These are phyloP conservation scores for Campoletis sonorensis DNA, from an alignment of 1,140 invertebrate genomes.

Conservation along the genomic window DNA sequence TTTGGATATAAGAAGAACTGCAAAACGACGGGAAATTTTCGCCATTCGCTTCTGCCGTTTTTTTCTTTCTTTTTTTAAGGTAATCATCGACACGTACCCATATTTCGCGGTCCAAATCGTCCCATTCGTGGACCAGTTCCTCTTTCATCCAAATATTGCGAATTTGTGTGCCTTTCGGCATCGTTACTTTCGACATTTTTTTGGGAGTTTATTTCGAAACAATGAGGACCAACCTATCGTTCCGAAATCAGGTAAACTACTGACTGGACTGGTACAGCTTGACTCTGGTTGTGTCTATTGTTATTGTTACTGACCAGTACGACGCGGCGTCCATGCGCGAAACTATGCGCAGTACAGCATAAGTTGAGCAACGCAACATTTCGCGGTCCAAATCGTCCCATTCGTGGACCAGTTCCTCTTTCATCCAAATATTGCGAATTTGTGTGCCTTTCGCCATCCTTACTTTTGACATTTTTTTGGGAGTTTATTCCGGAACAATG, in stretches of 20 bases:
- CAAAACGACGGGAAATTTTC: too few relatives aligned
- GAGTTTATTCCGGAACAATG: too few relatives aligned
- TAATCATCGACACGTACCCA: conserved; percentile 60
- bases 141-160: background rate
- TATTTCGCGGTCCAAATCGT: conserved; percentile 60
- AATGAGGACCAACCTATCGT: background rate
- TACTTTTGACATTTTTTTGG: too few relatives aligned
- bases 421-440: background rate
- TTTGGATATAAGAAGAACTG: too few relatives aligned
- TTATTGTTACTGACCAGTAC: background rate
- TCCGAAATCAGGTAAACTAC: background rate
- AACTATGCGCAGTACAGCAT: too few relatives aligned
- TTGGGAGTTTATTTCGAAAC: too few relatives aligned
- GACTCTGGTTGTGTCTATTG: background rate
- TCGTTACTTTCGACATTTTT: background rate
- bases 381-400: conserved; percentile 62
- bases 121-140: conserved; percentile 63
- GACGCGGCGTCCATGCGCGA: too few relatives aligned
- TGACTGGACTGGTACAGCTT: too few relatives aligned
- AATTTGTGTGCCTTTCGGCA: background rate
- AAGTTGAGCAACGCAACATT: too few relatives aligned
- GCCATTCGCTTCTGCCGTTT: background rate
- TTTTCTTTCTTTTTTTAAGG: background rate
- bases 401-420: conserved; percentile 58
- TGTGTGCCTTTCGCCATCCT: background rate